Evolutionary conservation across 2,113 vertebrate species (phyloP), one percentile per base, ranked within the genome.

Genomic region (Antidorcas marsupialis): DNA sequence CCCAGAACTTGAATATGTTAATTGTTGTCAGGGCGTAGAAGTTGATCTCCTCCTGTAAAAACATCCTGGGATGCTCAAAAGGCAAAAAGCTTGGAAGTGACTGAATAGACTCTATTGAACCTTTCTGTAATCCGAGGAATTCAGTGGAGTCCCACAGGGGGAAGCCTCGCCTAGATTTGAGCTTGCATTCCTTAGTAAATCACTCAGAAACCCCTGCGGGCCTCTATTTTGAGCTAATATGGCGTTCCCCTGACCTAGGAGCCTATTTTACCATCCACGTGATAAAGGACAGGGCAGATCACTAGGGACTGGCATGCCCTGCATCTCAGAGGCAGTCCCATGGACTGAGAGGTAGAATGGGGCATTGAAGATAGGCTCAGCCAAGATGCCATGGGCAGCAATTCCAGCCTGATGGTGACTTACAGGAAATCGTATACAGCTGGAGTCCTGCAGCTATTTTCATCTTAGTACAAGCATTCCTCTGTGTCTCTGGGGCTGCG

Each of bases 81-180:
- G 47, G 52, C 71, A 94, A 67, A 86, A 96, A 16, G 16, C 36
- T 43, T 94, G 28, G 60, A 86, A 76, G 33, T 82, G 76, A 86
- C 64, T 95, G 50, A 97, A 93, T 62, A 88, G 92, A 79, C 36
- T 91, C 84, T 23, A 53, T 7, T 84, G 90, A 96, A 81, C 28
- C 47, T 50, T 87, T 93, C 53, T 94, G 45, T 62, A 92, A 92
- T 88, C 47, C n/a, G 25, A 95, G 82, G 94, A 97, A 92, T 94
- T 67, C 52, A 57, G 3, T 60, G 47, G 50, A 36, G 33, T 78
- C 43, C 86, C 36, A 43, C 9, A 45, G 0, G 0, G 52, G 36
- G 16, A 55, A 45, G 21, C 6, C n/a, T 62, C 0, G 0, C 12
- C 60, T 87, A 27, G 27, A 53, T 53, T 21, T 82, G 47, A 55